phyloP scores from a whole-genome alignment of 2,888 invertebrate genomes.

The Hypsopygia costalis region DNA sequence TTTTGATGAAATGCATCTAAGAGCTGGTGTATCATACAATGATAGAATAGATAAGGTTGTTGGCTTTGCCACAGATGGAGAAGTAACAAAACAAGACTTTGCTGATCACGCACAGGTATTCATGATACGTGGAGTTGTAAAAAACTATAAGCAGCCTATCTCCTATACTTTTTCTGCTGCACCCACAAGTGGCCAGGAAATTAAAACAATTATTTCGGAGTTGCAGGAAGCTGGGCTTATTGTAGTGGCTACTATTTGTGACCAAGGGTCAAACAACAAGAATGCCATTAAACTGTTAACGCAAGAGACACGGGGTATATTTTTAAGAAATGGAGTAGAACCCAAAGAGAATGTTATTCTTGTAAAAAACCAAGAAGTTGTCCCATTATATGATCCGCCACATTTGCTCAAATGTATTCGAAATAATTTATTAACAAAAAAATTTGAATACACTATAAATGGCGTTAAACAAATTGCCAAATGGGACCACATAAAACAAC shows the following conservation, averaged over 20 bases:
- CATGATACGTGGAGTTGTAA: conserved; percentile 24
- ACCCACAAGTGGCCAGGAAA: conserved; percentile 8
- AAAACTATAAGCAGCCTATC: conserved; percentile 26
- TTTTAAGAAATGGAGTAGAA: conserved; percentile 13
- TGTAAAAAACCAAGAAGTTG: conserved; percentile 19
- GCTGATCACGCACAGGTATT: conserved; percentile 28
- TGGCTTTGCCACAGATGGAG: conserved; percentile 24
- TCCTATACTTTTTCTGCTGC: conserved; percentile 7
- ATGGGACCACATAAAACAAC: conserved; percentile 23
- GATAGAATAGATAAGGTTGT: conserved; percentile 18
- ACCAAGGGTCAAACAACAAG: conserved; percentile 24
- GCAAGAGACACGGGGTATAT: conserved; percentile 18
- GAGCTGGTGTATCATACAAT: neutral
- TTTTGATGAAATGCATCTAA: neutral
- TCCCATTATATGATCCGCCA: conserved; percentile 24
- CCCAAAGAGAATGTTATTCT: conserved; percentile 17
- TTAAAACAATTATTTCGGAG: conserved; percentile 6
- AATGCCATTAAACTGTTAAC: conserved; percentile 20
- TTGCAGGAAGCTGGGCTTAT: conserved; percentile 10
- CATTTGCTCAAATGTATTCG: conserved; percentile 24
- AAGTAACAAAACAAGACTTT: conserved; percentile 14
- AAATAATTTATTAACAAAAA: conserved; percentile 24
- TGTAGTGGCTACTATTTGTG: conserved; percentile 7
- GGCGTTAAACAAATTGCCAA: conserved; percentile 18
- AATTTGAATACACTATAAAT: conserved; percentile 15